These are phyloP conservation scores for Erebia epiphron DNA, from an alignment of 2,888 invertebrate species.

Conservation along the genomic window DNA sequence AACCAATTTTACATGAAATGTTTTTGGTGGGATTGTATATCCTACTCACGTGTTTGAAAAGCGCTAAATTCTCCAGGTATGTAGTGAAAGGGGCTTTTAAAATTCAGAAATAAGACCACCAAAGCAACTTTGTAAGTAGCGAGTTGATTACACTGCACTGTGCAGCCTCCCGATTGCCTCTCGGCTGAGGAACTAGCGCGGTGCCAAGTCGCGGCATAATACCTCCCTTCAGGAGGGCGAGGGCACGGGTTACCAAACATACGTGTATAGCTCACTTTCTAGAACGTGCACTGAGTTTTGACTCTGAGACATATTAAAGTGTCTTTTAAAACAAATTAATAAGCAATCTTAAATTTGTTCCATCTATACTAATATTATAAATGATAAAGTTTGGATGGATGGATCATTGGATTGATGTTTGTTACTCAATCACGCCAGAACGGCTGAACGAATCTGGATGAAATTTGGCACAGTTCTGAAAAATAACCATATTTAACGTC, in stretches of 20 bases:
- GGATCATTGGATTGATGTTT: too few relatives aligned
- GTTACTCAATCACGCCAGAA: too few relatives aligned
- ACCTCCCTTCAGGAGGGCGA: slow-evolving; percentile 46
- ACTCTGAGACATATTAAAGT: neutral
- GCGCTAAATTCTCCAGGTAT: neutral
- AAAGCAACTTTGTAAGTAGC: slow-evolving; percentile 28
- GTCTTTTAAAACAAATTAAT: too few relatives aligned
- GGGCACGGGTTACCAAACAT: slow-evolving; percentile 44
- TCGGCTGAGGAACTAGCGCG: slow-evolving; percentile 33
- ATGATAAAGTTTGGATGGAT: too few relatives aligned
- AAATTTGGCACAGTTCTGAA: too few relatives aligned
- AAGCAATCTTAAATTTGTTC: too few relatives aligned
- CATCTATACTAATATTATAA: too few relatives aligned
- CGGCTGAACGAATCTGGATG: too few relatives aligned
- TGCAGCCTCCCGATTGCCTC: slow-evolving; percentile 36
- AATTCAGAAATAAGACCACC: slow-evolving; percentile 13
- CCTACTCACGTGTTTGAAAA: neutral
- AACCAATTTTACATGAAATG: too few relatives aligned
- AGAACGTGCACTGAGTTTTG: neutral
- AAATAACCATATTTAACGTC: too few relatives aligned
- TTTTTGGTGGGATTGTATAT: too few relatives aligned
- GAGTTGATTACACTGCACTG: slow-evolving; percentile 34
- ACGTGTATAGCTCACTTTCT: neutral
- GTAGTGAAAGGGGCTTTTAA: neutral
- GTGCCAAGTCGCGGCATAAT: slow-evolving; percentile 50